Conservation (phyloP, 2,888 invertebrate species). For the Osedax fenrisi region DNA sequence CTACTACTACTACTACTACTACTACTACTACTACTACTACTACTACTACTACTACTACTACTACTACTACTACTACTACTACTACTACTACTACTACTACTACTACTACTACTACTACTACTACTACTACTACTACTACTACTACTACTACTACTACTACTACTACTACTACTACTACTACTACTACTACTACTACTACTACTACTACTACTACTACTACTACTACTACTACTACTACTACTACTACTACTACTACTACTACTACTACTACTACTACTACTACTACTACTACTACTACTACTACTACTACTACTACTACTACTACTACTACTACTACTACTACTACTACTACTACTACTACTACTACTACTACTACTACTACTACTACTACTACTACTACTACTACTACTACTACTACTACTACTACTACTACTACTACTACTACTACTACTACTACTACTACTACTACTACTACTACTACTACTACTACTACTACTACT, state of each 20-base stretch:
- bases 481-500: too few species aligned
- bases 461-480: too few species aligned
- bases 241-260: neutral
- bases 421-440: too few species aligned
- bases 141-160: neutral
- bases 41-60: neutral
- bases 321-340: neutral
- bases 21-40: neutral
- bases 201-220: neutral
- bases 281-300: neutral
- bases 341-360: neutral
- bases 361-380: neutral
- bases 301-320: neutral
- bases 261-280: neutral
- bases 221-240: neutral
- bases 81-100: neutral
- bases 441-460: too few species aligned
- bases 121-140: neutral
- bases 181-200: neutral
- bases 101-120: neutral
- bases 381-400: too few species aligned
- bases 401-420: too few species aligned
- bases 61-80: neutral
- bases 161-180: neutral
- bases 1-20: neutral